Conservation (phyloP, 2,797 vertebrate genomes). For the Cygnus olor region DNA sequence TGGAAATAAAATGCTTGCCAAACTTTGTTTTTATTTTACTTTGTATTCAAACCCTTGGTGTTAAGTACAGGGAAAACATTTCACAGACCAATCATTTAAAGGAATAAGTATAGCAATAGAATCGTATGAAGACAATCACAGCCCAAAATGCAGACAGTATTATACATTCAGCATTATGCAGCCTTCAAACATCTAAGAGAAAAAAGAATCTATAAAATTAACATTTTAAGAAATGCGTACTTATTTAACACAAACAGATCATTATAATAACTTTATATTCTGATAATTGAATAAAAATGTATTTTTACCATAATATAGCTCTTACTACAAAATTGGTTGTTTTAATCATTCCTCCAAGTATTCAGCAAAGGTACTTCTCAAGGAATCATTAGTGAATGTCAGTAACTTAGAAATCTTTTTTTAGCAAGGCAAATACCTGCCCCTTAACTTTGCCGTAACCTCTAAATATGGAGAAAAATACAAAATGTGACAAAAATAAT, state of each 20-base stretch:
- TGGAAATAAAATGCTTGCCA: fast-evolving
- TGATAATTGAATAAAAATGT: background rate
- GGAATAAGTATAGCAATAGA: background rate
- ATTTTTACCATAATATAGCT: background rate
- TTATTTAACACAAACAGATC: background rate
- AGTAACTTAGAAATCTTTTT: background rate
- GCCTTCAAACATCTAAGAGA: background rate
- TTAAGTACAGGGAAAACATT: background rate
- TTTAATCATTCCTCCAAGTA: background rate
- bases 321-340: background rate
- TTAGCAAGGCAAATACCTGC: background rate
- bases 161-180: background rate
- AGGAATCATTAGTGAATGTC: background rate
- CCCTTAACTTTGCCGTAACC: background rate
- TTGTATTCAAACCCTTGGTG: background rate
- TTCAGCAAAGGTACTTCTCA: background rate
- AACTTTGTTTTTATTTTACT: background rate
- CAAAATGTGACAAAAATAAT: background rate
- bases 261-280: background rate
- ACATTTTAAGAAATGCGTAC: background rate
- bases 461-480: background rate
- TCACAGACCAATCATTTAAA: background rate
- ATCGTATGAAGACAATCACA: background rate
- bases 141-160: background rate
- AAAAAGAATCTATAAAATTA: background rate